Evolutionary conservation across 2,113 vertebrate species (phyloP), one percentile per base, ranked within the genome.

Genomic region (Neomonachus schauinslandi): DNA sequence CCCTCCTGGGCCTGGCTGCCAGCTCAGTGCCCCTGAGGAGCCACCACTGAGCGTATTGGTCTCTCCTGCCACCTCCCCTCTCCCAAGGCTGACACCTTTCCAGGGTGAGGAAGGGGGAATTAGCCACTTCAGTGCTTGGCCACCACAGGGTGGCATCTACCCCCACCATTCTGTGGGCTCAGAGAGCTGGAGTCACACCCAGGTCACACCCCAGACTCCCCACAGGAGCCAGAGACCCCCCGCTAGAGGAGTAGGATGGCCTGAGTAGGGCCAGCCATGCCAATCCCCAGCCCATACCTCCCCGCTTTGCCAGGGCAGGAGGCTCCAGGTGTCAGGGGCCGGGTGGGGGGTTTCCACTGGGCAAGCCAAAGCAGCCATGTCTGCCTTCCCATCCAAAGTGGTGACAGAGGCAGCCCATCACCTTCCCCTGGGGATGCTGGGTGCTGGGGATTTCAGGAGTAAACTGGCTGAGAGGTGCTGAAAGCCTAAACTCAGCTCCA

Each of bases 401-500:
- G 63, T 92, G 84, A 97, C 87, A 83, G 74, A 80, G 39, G 67
- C 89, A 92, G 81, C 59, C 87, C 86, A 63, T 81, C 82, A 36
- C 85, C 89, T 91, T 59, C 15, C 72, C 49, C 84, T 55, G 80
- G 95, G 63, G 74, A 80, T 74, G 26, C 84, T 65, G 67, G 36
- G 83, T 96, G 79, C 71, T 24, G 55, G 69, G 87, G 63, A 46
- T 79, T 77, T 74, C 16, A 51, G 65, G 51, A 95, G 83, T 42
- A 61, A 97, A 94, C 96, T 95, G 74, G 24, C 82, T 49, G 33
- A 81, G 93, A 83, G 79, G 51, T 84, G 24, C 85, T 95, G 93
- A 94, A 88, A 96, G 91, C 63, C 81, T 88, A 76, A 61, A 53
- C 85, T 84, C 51, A n/a, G 80, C 94, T 96, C 84, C 85, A 72